Evolutionary conservation across 2,797 vertebrate species (phyloP), one percentile per base, ranked within the genome.

Genomic region (Tragelaphus oryx): DNA sequence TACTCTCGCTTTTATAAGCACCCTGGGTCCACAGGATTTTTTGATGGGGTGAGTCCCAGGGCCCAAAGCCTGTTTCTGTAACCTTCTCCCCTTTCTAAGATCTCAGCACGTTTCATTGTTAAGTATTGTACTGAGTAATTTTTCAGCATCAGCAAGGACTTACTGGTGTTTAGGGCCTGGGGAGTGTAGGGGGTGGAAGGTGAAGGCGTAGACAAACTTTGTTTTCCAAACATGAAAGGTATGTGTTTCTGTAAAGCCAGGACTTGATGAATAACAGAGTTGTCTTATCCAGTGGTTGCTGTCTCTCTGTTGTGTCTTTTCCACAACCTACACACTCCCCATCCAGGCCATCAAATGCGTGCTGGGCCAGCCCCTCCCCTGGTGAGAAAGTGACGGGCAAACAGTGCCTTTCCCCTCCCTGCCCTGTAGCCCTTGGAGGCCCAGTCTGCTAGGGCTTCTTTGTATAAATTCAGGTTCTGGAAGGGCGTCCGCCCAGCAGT

Each of bases 1-100:
- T 91, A 84, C 89, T 79, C 86, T 95, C 88, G 90, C 96, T 97
- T 98, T 97, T 96, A 96, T 95, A 95, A 96, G 96, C 81, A 85
- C 86, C 7, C 24, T 0, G 93, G 96, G 82, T 95, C 87, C 79
- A 20, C 11, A 82, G 86, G 94, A 91, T 2, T 55, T 95, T 95
- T 81, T 97, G 76, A 91, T 94, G 89, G 88, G 65, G 30, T 92
- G 1, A 37, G 89, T 96, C 95, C 89, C 89, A 55, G 87, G 92
- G 94, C 96, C 89, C 91, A 60, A 48, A 33, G 52, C 96, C 96
- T 95, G 82, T 97, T 93, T 95, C 75, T 88, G 57, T 3, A 22
- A 86, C 82, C 91, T 83, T 79, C 41, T 62, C 75, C 48, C 65
- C 65, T 91, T 95, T 52, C 90, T 62, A 57, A 90, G 84, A 41